Base-by-base conservation (phyloP, 2,797 vertebrate genomes). In the Falco naumanni region DNA sequence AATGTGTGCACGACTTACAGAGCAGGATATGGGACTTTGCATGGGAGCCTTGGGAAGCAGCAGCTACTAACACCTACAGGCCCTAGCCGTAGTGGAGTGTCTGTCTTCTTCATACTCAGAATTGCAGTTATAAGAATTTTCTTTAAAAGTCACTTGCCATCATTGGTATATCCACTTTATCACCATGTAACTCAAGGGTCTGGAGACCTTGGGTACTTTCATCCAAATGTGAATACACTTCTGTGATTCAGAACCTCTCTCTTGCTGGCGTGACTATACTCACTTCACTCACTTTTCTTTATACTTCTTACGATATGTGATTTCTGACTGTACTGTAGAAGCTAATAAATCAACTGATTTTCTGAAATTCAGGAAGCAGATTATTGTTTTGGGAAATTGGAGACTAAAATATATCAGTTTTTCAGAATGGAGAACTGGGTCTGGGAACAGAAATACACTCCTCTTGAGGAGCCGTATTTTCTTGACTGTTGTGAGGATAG, bases 231-330 rank as follows among this genome's bases (percentile, higher is more conserved):
- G 59, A 81, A 90, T 16, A 37, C 4, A 4, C 16, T 59, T 86
- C 33, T 60, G 26, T 75, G 41, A 68, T 53, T 81, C 34, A 78
- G 57, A 92, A 33, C 39, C 17, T 80, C 8, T 50, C 26, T 71
- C 37, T 43, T 84, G 63, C n/a, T 3, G 3, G 6, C 51, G 16
- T 43, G 26, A 59, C 39, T 77, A 16, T 59, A 57, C 8, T 64
- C 33, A 43, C 7, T 65, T 69, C 14, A 31, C n/a, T 65, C 19
- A 28, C 8, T 47, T 53, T 41, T 71, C 74, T 86, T 60, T 6
- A 29, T 33, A 9, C 31, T 81, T 78, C 47, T 45, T 61, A 61
- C 0, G 0, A 34, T n/a, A 33, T 5, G 1, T 61, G 19, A 10
- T 82, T 94, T 79, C 39, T 79, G 60, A 50, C 51, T 83, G 11